Conservation (phyloP, 2,113 vertebrate genomes). For the Cyanocitta stelleri region DNA sequence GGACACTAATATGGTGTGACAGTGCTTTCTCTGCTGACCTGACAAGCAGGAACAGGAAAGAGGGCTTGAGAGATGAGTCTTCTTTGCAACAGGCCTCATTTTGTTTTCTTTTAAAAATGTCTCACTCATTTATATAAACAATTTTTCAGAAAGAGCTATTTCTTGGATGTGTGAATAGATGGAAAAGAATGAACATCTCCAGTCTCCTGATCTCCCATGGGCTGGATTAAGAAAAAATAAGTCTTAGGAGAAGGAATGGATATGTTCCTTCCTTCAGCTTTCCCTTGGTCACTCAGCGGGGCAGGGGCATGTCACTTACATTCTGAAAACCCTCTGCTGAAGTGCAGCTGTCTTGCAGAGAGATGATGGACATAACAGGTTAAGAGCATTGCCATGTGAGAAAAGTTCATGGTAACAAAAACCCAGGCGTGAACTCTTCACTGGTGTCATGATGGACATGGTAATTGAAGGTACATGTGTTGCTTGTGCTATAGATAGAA, state of each 20-base stretch:
- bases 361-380: constrained; percentile 40
- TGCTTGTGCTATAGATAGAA: neutral
- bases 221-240: neutral
- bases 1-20: neutral
- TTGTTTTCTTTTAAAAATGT: constrained; percentile 4
- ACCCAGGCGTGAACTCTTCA: neutral
- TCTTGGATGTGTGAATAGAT: neutral
- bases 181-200: neutral
- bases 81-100: neutral
- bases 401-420: neutral
- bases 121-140: neutral
- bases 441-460: neutral
- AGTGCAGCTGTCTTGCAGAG: constrained; percentile 1
- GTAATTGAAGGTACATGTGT: neutral
- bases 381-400: neutral
- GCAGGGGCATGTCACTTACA: neutral
- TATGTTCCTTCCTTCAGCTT: neutral
- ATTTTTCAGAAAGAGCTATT: neutral
- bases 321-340: neutral
- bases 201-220: neutral
- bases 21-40: neutral
- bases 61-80: neutral
- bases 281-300: neutral
- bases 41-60: neutral
- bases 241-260: neutral